Conservation (phyloP, 1,140 invertebrate genomes). For the Orussus abietinus region DNA sequence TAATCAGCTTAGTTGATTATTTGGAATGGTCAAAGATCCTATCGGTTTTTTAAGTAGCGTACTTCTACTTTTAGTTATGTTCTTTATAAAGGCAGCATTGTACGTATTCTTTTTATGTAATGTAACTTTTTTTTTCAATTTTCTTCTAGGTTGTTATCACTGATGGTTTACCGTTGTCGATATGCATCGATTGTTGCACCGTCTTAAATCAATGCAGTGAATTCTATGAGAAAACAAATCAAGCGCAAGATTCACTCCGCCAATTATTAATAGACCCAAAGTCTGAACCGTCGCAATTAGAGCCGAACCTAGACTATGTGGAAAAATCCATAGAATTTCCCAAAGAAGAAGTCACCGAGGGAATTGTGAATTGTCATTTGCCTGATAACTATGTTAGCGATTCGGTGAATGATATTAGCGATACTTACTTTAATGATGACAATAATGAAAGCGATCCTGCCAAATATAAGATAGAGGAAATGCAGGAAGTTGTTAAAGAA, state of each 20-base stretch:
- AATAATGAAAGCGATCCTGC: conserved; percentile 17
- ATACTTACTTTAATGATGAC: conserved; percentile 23
- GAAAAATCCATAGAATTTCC: conserved; percentile 27
- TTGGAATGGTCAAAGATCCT: too few relatives aligned
- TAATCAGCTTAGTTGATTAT: too few relatives aligned
- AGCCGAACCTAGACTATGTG: conserved; percentile 32
- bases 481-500: conserved; percentile 20
- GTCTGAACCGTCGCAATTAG: conserved; percentile 21
- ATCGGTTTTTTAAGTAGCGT: too few relatives aligned
- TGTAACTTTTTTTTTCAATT: background rate
- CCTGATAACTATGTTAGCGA: conserved; percentile 28
- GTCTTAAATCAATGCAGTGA: conserved; percentile 45
- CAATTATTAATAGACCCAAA: conserved; percentile 35
- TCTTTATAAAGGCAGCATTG: too few relatives aligned
- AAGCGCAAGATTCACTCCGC: conserved; percentile 43
- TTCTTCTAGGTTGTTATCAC: conserved; percentile 37
- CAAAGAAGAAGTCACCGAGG: conserved; percentile 25
- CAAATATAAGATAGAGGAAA: conserved; percentile 19
- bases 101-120: background rate
- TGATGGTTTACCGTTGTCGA: conserved; percentile 39
- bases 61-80: too few relatives aligned
- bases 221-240: conserved; percentile 49
- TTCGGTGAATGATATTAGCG: conserved; percentile 20
- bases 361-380: conserved; percentile 25
- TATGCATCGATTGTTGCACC: conserved; percentile 50